Percentiles rank a stretch among this genome's conserved stretches.
These are phyloP conservation scores for Xiphophorus couchianus DNA, from an alignment of 2,113 vertebrate genomes.

Conservation along the genomic window DNA sequence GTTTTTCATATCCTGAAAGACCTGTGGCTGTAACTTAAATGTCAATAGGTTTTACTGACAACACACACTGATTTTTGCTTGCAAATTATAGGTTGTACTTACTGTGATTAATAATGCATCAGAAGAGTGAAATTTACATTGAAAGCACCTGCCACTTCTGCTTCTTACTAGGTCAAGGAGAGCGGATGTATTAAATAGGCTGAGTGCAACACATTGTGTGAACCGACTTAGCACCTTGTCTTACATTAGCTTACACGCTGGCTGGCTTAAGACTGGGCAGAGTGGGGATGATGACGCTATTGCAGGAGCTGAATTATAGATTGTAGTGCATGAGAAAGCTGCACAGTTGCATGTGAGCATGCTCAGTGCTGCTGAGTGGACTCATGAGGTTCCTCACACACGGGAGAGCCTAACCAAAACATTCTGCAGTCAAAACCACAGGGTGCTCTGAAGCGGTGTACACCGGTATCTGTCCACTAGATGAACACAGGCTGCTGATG, in stretches of 20 bases:
- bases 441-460: conserved; percentile 8
- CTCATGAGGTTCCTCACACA: conserved; percentile 22
- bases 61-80: not conserved
- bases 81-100: not conserved
- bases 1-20: not conserved
- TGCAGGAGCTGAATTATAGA: conserved; percentile 68
- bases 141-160: conserved; percentile 17
- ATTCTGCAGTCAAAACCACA: conserved; percentile 45
- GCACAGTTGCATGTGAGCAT: conserved; percentile 33
- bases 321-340: conserved; percentile 52
- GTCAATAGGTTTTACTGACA: not conserved
- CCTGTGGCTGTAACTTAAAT: not conserved
- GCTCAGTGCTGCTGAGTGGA: conserved; percentile 12
- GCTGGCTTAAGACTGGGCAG: conserved; percentile 56
- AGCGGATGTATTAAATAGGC: conserved; percentile 51
- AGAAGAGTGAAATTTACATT: not conserved
- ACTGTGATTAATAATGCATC: not conserved
- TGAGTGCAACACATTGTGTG: conserved; percentile 41
- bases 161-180: conserved; percentile 62
- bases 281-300: conserved; percentile 55
- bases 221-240: conserved; percentile 39
- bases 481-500: conserved; percentile 1
- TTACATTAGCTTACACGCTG: conserved; percentile 52
- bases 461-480: not conserved
- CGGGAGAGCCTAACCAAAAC: conserved; percentile 27